Conservation (phyloP, 2,797 vertebrate species). For the Pseudochromis fuscus region DNA sequence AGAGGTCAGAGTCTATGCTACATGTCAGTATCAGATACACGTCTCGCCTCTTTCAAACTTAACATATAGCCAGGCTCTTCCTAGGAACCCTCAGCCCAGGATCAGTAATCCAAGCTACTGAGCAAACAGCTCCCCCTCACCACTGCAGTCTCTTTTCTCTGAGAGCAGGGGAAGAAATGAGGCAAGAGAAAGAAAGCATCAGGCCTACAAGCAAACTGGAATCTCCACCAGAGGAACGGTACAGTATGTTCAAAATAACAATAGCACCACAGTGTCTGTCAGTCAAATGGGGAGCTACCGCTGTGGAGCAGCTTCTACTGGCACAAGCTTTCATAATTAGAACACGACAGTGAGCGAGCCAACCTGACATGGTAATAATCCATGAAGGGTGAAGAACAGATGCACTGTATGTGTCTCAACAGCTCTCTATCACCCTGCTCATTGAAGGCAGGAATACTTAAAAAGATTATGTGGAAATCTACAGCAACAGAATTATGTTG, state of each 20-base stretch:
- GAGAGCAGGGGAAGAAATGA: conserved; percentile 13
- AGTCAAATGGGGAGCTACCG: conserved; percentile 57
- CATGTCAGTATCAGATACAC: conserved; percentile 43
- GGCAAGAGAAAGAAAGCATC: conserved; percentile 34
- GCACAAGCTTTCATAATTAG: conserved; percentile 69
- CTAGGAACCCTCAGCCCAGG: conserved; percentile 11
- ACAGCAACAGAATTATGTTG: conserved; percentile 18
- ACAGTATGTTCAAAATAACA: conserved; percentile 81
- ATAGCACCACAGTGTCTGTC: conserved; percentile 64
- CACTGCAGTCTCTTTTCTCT: conserved; percentile 50
- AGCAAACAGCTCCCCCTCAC: conserved; percentile 58
- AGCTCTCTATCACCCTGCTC: conserved; percentile 20
- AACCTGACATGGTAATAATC: conserved; percentile 54
- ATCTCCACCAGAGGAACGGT: conserved; percentile 67
- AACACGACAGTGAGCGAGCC: conserved; percentile 50
- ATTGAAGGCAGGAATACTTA: not conserved
- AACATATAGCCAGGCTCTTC: conserved; percentile 3
- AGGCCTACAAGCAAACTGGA: conserved; percentile 52
- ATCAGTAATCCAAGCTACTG: conserved; percentile 30
- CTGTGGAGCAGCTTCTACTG: conserved; percentile 62
- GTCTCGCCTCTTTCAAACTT: conserved; percentile 48
- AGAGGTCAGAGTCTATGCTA: conserved; percentile 24
- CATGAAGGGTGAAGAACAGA: conserved; percentile 53
- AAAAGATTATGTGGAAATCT: conserved; percentile 7
- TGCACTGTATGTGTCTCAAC: conserved; percentile 20